A percentile compares a stretch with the other conserved stretches of the same genome.
phyloP scores from a whole-genome alignment of 1,140 invertebrate genomes.

The Arctopsyche grandis region DNA sequence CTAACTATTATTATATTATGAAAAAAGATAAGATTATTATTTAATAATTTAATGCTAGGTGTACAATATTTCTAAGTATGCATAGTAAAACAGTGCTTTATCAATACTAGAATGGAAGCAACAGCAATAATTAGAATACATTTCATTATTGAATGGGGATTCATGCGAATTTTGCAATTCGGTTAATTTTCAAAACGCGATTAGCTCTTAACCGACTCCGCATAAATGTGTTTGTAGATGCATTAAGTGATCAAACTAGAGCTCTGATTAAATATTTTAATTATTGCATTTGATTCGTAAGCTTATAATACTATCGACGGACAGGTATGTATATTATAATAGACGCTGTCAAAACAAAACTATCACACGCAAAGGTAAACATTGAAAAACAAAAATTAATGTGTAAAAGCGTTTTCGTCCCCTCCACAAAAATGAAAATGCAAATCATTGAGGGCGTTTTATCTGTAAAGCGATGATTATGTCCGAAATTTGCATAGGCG shows the following conservation, averaged over 20 bases:
- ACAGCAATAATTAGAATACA: conserved; percentile 11
- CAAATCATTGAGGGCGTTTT: conserved; percentile 19
- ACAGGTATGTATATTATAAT: too few species aligned
- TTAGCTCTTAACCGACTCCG: neutral
- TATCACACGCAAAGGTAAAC: too few species aligned
- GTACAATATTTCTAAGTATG: too few species aligned
- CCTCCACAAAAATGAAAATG: neutral
- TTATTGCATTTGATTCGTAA: too few species aligned
- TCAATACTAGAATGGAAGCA: neutral
- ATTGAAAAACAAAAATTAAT: too few species aligned
- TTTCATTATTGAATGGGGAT: neutral
- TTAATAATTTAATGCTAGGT: neutral
- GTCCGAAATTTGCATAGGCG: conserved; percentile 12
- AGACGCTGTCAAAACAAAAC: too few species aligned
- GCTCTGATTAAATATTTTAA: too few species aligned
- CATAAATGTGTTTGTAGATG: too few species aligned
- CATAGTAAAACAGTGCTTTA: neutral
- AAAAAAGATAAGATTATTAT: too few species aligned
- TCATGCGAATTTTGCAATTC: conserved; percentile 13
- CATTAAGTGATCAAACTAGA: too few species aligned
- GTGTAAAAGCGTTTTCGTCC: neutral
- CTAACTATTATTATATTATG: neutral
- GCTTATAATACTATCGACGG: too few species aligned
- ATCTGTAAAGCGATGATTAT: conserved; percentile 14
- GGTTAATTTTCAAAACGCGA: neutral